Evolutionary conservation across 92 coral and sea anemone genomes (phyloP).

Genomic region (Nematostella vectensis): DNA sequence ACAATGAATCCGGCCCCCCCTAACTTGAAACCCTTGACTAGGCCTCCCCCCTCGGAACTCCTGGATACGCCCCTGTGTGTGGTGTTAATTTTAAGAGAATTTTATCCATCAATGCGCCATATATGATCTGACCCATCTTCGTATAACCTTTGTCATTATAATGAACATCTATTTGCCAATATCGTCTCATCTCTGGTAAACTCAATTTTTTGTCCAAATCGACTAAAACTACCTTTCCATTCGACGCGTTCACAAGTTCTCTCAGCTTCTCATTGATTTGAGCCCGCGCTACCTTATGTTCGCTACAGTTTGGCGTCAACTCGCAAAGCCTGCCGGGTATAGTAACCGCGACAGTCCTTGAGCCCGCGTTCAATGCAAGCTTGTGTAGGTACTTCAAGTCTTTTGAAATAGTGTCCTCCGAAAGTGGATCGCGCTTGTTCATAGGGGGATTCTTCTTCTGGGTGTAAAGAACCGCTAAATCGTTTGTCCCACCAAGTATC

Average conservation of each 20-base stretch:
- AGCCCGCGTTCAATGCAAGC: conserved; percentile 24
- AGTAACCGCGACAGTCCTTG: conserved; percentile 48
- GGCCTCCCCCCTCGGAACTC: no score
- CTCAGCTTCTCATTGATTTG: conserved; percentile 44
- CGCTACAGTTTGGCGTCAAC: conserved; percentile 10
- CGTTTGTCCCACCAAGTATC: conserved; percentile 75
- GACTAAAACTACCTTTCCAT: conserved; percentile 37
- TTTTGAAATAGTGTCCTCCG: conserved; percentile 16
- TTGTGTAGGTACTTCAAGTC: conserved; percentile 38
- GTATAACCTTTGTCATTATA: conserved; percentile 55
- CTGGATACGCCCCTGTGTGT: no score
- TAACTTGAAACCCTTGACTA: no score
- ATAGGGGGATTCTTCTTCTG: background rate
- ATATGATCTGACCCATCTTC: conserved; percentile 57
- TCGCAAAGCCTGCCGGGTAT: conserved; percentile 66
- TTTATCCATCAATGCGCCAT: conserved; percentile 16
- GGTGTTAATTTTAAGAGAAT: no score
- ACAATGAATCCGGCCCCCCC: no score
- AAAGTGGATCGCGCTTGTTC: background rate
- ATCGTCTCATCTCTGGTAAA: conserved; percentile 15
- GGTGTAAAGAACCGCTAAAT: conserved; percentile 11
- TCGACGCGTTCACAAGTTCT: conserved; percentile 26
- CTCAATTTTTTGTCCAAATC: conserved; percentile 46
- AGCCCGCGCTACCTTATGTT: conserved; percentile 11
- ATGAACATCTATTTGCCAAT: conserved; percentile 50